These are phyloP conservation scores for Cygnus atratus DNA, from an alignment of 2,113 vertebrate species.

Conservation along the genomic window DNA sequence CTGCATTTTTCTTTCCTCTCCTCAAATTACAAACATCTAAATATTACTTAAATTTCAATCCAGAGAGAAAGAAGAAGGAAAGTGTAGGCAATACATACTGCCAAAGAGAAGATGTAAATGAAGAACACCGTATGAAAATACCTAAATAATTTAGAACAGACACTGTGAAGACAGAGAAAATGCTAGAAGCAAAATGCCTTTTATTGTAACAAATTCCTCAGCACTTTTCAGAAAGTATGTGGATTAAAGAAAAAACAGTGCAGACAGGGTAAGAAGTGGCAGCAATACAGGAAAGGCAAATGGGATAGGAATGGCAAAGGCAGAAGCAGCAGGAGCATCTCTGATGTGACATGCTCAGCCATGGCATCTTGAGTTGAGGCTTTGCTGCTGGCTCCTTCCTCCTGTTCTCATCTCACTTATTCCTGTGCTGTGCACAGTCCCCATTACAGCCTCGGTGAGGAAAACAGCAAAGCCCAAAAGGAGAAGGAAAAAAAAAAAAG, in stretches of 20 bases:
- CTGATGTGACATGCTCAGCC: neutral
- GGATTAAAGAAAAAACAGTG: neutral
- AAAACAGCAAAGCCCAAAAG: slow-evolving; percentile 21
- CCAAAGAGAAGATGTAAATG: neutral
- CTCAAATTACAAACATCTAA: neutral
- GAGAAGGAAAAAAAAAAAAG: neutral
- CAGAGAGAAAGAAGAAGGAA: neutral
- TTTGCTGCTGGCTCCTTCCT: neutral
- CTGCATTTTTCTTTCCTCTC: neutral
- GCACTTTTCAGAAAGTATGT: neutral
- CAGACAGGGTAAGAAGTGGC: neutral
- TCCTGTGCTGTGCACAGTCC: neutral
- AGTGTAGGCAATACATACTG: neutral
- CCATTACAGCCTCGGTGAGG: neutral
- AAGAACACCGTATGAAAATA: neutral
- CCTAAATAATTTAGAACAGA: neutral
- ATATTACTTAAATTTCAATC: neutral
- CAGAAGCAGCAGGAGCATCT: neutral
- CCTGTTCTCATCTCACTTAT: neutral
- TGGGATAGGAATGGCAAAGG: neutral
- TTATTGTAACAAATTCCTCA: neutral
- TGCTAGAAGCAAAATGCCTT: neutral
- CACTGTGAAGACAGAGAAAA: neutral
- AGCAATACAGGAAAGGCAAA: neutral
- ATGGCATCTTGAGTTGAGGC: rapidly evolving